Conservation (phyloP, 2,797 vertebrate species). For the Eupleurogrammus muticus region DNA sequence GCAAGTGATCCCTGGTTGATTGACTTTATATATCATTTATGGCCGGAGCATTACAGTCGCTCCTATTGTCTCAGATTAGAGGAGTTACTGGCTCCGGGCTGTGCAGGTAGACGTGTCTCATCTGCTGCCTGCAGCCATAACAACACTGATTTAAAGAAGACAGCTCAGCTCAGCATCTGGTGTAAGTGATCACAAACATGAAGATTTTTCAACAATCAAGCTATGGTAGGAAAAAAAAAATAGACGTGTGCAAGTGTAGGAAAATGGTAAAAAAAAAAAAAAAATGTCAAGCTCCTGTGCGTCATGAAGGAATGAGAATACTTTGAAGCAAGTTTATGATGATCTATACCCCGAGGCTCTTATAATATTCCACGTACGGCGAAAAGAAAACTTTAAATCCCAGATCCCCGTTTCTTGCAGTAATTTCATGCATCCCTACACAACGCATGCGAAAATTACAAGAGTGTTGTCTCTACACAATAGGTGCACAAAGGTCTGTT, state of each 20-base stretch:
- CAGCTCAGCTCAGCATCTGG: background rate
- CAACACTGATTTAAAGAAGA: conserved; percentile 18
- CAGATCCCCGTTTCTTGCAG: conserved; percentile 23
- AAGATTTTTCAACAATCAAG: background rate
- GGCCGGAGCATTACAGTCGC: conserved; percentile 2
- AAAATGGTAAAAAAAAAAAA: background rate
- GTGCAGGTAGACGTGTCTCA: conserved; percentile 1
- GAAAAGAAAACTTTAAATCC: background rate
- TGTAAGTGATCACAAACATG: conserved; percentile 2
- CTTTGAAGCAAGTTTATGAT: background rate
- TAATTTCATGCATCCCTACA: conserved; percentile 49
- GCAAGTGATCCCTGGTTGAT: conserved; percentile 16
- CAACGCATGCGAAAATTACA: conserved; percentile 30
- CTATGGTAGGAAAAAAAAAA: background rate
- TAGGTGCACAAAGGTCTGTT: background rate
- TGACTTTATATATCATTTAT: conserved; percentile 37
- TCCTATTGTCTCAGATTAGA: conserved; percentile 15
- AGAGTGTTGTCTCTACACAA: background rate
- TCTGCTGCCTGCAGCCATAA: conserved; percentile 38
- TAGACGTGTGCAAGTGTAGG: background rate
- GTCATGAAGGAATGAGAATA: background rate
- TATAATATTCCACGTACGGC: background rate
- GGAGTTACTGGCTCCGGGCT: conserved; percentile 5
- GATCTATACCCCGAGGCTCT: background rate
- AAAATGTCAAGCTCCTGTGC: background rate